These are phyloP conservation scores for Trichopria drosophilae DNA, from an alignment of 2,888 invertebrate species.

Conservation along the genomic window DNA sequence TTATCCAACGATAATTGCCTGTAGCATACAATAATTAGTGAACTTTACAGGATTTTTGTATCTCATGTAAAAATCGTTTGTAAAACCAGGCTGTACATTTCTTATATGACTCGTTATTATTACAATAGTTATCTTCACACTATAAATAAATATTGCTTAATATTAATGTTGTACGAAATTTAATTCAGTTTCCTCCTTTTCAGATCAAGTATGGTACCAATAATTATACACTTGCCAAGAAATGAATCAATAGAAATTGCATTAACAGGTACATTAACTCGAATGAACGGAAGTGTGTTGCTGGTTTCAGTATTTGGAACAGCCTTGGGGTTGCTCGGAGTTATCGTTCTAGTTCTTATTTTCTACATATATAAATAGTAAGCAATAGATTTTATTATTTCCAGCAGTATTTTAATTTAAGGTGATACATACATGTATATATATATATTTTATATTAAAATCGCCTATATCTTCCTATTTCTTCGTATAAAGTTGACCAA, in stretches of 20 bases:
- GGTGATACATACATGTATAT: no score
- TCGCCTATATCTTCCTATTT: no score
- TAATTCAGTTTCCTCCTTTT: background rate
- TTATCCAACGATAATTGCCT: no score
- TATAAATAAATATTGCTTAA: background rate
- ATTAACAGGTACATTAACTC: conserved; percentile 59
- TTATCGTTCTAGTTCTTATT: conserved; percentile 75
- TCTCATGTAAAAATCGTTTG: no score
- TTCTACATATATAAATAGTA: conserved; percentile 77
- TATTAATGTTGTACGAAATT: conserved; percentile 10
- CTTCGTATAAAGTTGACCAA: no score
- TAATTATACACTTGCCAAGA: conserved; percentile 60
- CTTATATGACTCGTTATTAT: conserved; percentile 1
- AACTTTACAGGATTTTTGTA: no score
- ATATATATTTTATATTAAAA: no score
- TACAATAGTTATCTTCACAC: background rate
- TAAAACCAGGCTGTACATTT: no score
- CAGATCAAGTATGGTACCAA: conserved; percentile 58
- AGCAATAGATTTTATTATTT: conserved; percentile 48
- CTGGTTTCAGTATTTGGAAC: conserved; percentile 70
- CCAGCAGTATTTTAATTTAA: no score
- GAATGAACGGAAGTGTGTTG: conserved; percentile 60
- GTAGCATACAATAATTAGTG: no score
- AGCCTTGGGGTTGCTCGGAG: conserved; percentile 71
- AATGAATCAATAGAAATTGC: conserved; percentile 51